Base-by-base conservation (phyloP, 2,888 invertebrate genomes). In the Scaptodrosophila latifasciaeformis region DNA sequence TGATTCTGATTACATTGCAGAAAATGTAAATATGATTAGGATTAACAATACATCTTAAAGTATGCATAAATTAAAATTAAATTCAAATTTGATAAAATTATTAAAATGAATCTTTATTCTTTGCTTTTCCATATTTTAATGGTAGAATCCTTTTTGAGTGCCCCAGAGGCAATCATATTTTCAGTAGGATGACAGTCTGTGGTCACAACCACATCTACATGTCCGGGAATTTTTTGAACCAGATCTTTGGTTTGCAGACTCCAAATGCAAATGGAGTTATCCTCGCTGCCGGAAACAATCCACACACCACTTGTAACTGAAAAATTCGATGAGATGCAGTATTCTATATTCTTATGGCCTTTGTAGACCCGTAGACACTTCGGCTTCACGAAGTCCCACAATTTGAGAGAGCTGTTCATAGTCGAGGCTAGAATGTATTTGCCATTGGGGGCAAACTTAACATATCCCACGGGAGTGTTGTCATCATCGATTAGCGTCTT, bases 251-350 rank as follows among this genome's bases (percentile, higher is more conserved):
- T 97, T 86, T 99, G 99, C 66, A 99, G 89, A 88, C 99, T 99
- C 99, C 99, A 99, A 80, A 99, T 97, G 85, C 98, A 98, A 0
- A 99, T 96, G 88, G 95, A 90, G 85, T 97, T 95, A 86, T 99
- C 99, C 88, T 99, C 99, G 2, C 99, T 99, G 10, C 99, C 99
- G 27, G 97, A 97, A 27, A 99, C 99, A 84, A 99, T 99, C 99
- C 99, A 99, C 94, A 99, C 99, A 84, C 99, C 99, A 49, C 98
- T 99, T 10, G 99, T 99, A 3, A 99, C 97, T 29, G 99, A 99
- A 86, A 99, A 99, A 87, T 99, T 99, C 18, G 98, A 97, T 85
- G 99, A 97, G 85, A 99, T 96, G 86, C 99, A 99, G 87, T 97
- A 99, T 85, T 97, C 97, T 86, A 97, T 97, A 86, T 99, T 99